phyloP scores from a whole-genome alignment of 2,888 invertebrate species.

The Cabera pusaria region DNA sequence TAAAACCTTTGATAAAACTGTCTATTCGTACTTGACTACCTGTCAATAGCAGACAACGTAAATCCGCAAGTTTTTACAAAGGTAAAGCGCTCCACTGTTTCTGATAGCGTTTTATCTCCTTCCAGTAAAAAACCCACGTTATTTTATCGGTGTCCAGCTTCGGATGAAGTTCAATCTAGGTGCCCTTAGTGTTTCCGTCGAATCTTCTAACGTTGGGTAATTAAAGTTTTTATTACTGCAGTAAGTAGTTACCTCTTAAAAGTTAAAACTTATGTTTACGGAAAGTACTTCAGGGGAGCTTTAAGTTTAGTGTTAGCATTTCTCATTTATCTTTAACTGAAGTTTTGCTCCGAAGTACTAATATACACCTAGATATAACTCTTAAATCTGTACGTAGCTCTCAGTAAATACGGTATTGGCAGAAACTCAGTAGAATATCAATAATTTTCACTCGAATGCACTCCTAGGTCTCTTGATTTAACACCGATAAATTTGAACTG shows the following conservation, averaged over 20 bases:
- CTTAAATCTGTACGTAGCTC: no score
- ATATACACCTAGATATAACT: no score
- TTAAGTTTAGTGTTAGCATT: conserved; percentile 10
- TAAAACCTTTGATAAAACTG: no score
- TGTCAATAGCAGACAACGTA: no score
- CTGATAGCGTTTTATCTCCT: conserved; percentile 38
- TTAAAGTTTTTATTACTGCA: conserved; percentile 26
- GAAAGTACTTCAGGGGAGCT: conserved; percentile 1
- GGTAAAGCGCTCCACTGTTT: conserved; percentile 49
- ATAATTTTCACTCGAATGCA: no score
- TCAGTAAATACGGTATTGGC: no score
- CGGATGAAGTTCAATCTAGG: conserved; percentile 13
- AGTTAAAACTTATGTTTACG: conserved; percentile 8
- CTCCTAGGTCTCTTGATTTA: no score
- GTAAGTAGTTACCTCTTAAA: conserved; percentile 7
- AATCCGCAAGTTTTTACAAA: conserved; percentile 29
- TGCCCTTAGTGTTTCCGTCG: conserved; percentile 7
- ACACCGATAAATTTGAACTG: no score
- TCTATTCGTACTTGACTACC: no score
- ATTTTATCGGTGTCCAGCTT: conserved; percentile 19
- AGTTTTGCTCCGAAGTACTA: no score
- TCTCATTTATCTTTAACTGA: no score
- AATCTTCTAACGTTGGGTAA: conserved; percentile 24
- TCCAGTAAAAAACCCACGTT: conserved; percentile 22
- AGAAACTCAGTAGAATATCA: no score